Evolutionary conservation across 2,888 invertebrate genomes (phyloP).

Genomic region (Euzetes globulus): DNA sequence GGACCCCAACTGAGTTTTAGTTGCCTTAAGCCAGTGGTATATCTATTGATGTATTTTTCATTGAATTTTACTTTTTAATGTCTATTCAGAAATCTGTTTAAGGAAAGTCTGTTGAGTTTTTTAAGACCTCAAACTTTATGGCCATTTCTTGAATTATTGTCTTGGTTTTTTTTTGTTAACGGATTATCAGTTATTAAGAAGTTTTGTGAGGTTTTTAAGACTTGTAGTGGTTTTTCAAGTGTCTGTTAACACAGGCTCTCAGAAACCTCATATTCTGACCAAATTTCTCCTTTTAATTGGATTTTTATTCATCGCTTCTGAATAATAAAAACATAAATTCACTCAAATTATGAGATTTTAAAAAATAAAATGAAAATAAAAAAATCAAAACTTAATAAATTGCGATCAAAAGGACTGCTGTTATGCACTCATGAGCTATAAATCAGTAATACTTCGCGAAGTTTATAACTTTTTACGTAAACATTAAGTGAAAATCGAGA

Average conservation of each 20-base stretch:
- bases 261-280: too few relatives aligned
- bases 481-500: too few relatives aligned
- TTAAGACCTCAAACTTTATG: neutral
- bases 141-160: neutral
- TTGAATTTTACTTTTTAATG: neutral
- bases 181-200: neutral
- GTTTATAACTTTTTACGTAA: too few relatives aligned
- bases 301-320: too few relatives aligned
- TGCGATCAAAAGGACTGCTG: too few relatives aligned
- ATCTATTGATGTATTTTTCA: neutral
- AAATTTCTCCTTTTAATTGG: too few relatives aligned
- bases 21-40: slow-evolving; percentile 11
- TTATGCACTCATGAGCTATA: too few relatives aligned
- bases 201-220: neutral
- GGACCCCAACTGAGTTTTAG: neutral
- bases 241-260: neutral
- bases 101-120: slow-evolving; percentile 8
- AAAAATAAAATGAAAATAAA: too few relatives aligned
- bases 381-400: too few relatives aligned
- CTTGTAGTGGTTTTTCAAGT: neutral
- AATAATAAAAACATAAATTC: too few relatives aligned
- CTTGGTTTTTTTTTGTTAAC: neutral
- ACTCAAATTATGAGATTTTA: too few relatives aligned
- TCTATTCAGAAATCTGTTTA: neutral
- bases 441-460: too few relatives aligned